phyloP scores from a whole-genome alignment of 2,113 vertebrate genomes.

The Poecilia latipinna region DNA sequence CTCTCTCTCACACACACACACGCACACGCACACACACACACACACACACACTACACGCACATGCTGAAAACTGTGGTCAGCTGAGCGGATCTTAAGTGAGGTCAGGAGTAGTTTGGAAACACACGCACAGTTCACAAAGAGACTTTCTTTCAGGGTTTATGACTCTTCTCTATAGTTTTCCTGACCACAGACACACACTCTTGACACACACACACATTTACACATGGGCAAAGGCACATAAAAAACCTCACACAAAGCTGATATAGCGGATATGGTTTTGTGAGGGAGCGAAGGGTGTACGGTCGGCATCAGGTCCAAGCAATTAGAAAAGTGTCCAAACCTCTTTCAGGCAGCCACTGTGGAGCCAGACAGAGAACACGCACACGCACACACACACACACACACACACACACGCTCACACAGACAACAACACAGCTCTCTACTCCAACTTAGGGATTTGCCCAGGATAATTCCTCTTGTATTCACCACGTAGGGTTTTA shows the following conservation, averaged over 20 bases:
- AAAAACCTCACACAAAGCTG: conserved; percentile 64
- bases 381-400: no score
- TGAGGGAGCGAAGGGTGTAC: conserved; percentile 71
- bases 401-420: conserved; percentile 12
- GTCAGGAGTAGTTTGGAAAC: conserved; percentile 74
- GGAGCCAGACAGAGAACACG: conserved; percentile 69
- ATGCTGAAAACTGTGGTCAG: conserved; percentile 62
- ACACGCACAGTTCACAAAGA: conserved; percentile 66
- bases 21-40: background rate
- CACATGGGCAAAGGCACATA: conserved; percentile 29
- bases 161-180: conserved; percentile 69
- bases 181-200: conserved; percentile 63
- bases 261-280: conserved; percentile 78
- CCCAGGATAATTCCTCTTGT: conserved; percentile 69
- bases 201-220: conserved; percentile 25
- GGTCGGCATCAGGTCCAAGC: conserved; percentile 75
- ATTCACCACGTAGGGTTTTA: conserved; percentile 68
- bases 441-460: conserved; percentile 66
- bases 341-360: conserved; percentile 72
- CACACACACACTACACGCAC: conserved; percentile 8
- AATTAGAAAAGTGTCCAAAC: conserved; percentile 80
- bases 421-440: conserved; percentile 40
- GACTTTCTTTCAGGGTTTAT: conserved; percentile 72
- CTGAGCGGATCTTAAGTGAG: conserved; percentile 70
- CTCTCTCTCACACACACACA: background rate